Percentiles rank a stretch among this genome's conserved stretches.
Conservation (phyloP, 2,797 vertebrate genomes). For the Argya squamiceps region DNA sequence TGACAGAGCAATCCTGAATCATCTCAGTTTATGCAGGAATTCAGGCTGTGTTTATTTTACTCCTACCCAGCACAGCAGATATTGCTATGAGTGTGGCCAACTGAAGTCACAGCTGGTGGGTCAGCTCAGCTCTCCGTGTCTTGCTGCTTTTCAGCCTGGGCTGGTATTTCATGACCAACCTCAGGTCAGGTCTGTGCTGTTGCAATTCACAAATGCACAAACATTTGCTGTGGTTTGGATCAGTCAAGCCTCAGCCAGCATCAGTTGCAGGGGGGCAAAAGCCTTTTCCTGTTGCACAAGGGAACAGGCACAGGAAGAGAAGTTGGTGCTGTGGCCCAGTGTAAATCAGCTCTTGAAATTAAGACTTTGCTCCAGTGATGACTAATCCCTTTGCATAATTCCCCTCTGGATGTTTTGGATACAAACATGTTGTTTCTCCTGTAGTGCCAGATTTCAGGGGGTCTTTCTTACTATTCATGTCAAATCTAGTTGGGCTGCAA, state of each 20-base stretch:
- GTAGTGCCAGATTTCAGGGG: background rate
- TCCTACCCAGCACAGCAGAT: background rate
- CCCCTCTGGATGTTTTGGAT: slow-evolving; percentile 14
- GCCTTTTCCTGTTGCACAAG: background rate
- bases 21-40: background rate
- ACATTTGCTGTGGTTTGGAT: fast-evolving
- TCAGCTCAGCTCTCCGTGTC: background rate
- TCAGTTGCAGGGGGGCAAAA: background rate
- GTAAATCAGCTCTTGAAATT: background rate
- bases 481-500: background rate
- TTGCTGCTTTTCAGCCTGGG: background rate
- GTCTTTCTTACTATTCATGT: background rate
- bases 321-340: background rate
- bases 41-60: background rate
- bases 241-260: background rate
- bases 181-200: background rate
- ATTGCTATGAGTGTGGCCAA: background rate
- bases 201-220: background rate
- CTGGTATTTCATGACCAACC: background rate
- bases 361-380: background rate
- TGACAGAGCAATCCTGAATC: background rate
- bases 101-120: background rate
- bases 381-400: slow-evolving; percentile 35
- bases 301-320: background rate
- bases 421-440: slow-evolving; percentile 3